Conservation (phyloP, 2,113 vertebrate species). For the Boulengerochromis microlepis region DNA sequence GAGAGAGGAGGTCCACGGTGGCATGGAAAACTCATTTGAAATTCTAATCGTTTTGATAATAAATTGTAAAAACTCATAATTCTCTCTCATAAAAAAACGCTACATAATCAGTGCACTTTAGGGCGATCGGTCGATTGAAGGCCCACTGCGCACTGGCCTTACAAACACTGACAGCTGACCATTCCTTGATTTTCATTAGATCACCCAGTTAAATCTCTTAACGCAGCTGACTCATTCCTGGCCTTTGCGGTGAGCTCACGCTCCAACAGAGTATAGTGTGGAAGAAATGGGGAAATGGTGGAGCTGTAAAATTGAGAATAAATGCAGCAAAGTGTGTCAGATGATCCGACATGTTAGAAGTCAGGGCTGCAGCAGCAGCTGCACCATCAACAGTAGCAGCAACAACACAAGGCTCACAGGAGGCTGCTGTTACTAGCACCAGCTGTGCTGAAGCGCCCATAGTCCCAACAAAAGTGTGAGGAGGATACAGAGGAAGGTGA, state of each 20-base stretch:
- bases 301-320: background rate
- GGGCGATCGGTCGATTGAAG: background rate
- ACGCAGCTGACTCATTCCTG: background rate
- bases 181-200: background rate
- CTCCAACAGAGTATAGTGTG: background rate
- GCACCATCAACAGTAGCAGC: background rate
- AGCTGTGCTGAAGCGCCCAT: rapidly evolving
- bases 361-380: background rate
- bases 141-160: background rate
- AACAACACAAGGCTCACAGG: background rate
- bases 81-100: rapidly evolving
- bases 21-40: background rate
- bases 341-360: background rate
- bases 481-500: background rate
- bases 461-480: background rate
- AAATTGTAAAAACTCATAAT: background rate
- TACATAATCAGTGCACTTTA: background rate
- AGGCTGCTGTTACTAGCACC: background rate
- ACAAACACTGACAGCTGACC: background rate
- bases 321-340: background rate
- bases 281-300: background rate
- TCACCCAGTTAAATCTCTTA: background rate
- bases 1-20: background rate
- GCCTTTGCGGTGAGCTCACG: background rate
- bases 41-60: background rate